Base-by-base conservation (phyloP, 2,797 vertebrate species). In the Salmo trutta region DNA sequence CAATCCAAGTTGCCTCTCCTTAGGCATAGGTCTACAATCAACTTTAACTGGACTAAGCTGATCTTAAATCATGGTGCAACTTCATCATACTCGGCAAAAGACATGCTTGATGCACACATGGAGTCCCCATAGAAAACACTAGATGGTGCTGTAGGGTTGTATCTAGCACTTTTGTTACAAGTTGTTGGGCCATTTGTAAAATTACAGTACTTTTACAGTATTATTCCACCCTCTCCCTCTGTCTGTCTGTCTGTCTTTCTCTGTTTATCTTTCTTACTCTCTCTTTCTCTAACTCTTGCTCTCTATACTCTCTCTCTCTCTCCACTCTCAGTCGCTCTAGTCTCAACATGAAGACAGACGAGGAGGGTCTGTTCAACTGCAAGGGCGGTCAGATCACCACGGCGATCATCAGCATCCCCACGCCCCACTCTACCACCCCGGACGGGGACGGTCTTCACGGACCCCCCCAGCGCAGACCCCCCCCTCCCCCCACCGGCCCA, bases 341-440 rank as follows among this genome's bases (percentile, higher is more conserved):
- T 88, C 97, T 99, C 91, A 99, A 99, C 90, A 89, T 97, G 90
- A 98, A 96, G 90, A 87, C 95, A 12, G 95, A 96, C 0, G 96
- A 98, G 86, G n/a, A 4, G 8, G 83, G 95, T 85, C 92, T 96
- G 88, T 90, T 96, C 87, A 98, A 98, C 95, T 97, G 96, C 94
- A 97, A 96, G 90, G 84, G 94, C 0, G 93, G 96, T 62, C 95
- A 96, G 85, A 96, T 99, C 85, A 98, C 98, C n/a, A 98, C 98
- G 15, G 98, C 98, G 19, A 98, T 99, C 94, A 98, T 99, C 94
- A 99, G 97, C 94, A 97, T 99, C 86, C 98, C 97, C 3, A 94
- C 96, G 0, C 96, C 97, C 0, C 96, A 96, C 0, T 93, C 94
- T 12, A 87, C 97, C 53, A 94, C 93, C 1, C 94, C 95, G 0